Base-by-base conservation (phyloP, 2,888 invertebrate genomes). In the Idaea straminata region DNA sequence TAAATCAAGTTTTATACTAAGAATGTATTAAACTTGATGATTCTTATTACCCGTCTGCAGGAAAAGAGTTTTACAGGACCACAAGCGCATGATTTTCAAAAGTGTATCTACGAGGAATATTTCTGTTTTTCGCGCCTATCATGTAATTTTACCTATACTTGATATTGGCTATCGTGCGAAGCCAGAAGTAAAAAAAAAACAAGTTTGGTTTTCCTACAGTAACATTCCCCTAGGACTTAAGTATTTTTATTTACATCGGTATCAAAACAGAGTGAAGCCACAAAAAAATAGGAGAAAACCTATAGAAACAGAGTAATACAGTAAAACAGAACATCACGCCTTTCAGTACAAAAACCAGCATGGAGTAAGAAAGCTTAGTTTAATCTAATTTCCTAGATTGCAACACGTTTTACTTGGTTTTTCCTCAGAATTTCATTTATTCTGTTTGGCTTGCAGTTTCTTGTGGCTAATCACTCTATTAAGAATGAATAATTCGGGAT, bases 311-410 rank as follows among this genome's bases (percentile, higher is more conserved):
- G 10, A 47, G 5, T 47, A 7, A 47, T 47, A 47, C 47, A 47
- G 47, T 47, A 47, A 6, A 47, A 47, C 61, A 58, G 57, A 62
- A 59, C 25, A 36, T 58, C n/a, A 36, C 57, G 61, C 63, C 15
- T 61, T 36, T 38, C 58, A 64, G 16, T 35, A 47, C 59, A 35
- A 64, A 64, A n/a, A 59, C 64, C 64, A 62, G 59, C 63, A 58
- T 4, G 16, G 13, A 59, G 57, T 64, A 61, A 64, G 64, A 69
- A 66, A 38, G 16, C 38, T 61, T 61, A 63, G 67, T 62, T 67
- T 65, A 66, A 66, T 68, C 69, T 72, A 60, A 66, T 69, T 70
- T 65, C 13, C 59, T 59, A 64, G 61, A 72, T 71, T 69, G 67
- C 66, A 64, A 64, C 68, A 66, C 67, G 68, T 66, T 72, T 65